Conservation (phyloP, 2,888 invertebrate species). For the Perizoma affinitatum region DNA sequence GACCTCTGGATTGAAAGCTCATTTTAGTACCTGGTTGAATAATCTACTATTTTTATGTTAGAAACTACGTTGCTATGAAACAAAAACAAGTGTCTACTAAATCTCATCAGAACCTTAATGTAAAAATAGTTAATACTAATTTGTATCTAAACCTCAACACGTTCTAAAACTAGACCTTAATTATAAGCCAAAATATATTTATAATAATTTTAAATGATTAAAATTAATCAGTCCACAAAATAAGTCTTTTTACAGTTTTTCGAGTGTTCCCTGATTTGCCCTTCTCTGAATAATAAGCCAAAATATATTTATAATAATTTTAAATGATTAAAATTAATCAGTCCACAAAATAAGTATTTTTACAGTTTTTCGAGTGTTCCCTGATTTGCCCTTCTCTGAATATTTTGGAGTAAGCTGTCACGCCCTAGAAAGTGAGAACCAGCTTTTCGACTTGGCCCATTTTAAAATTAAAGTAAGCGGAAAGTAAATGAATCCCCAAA, state of each 20-base stretch:
- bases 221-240: neutral
- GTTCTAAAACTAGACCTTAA: too few relatives aligned
- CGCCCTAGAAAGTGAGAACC: constrained; percentile 32
- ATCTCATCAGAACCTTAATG: too few relatives aligned
- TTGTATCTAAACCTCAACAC: too few relatives aligned
- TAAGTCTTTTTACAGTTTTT: neutral
- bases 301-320: too few relatives aligned
- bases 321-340: neutral
- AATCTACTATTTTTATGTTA: too few relatives aligned
- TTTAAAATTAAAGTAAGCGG: constrained; percentile 36
- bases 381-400: constrained; percentile 26
- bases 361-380: constrained; percentile 1
- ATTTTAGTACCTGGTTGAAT: too few relatives aligned
- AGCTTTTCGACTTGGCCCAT: constrained; percentile 21
- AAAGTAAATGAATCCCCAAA: constrained; percentile 33
- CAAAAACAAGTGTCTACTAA: too few relatives aligned
- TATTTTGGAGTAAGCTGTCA: constrained; percentile 33
- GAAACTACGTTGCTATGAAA: too few relatives aligned
- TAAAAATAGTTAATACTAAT: too few relatives aligned
- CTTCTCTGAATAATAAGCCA: constrained; percentile 17
- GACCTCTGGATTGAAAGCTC: too few relatives aligned
- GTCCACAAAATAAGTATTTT: neutral
- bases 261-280: constrained; percentile 20
- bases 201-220: too few relatives aligned
- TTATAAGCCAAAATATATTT: too few relatives aligned